phyloP scores from a whole-genome alignment of 2,113 vertebrate species.

The Nyctereutes procyonoides region DNA sequence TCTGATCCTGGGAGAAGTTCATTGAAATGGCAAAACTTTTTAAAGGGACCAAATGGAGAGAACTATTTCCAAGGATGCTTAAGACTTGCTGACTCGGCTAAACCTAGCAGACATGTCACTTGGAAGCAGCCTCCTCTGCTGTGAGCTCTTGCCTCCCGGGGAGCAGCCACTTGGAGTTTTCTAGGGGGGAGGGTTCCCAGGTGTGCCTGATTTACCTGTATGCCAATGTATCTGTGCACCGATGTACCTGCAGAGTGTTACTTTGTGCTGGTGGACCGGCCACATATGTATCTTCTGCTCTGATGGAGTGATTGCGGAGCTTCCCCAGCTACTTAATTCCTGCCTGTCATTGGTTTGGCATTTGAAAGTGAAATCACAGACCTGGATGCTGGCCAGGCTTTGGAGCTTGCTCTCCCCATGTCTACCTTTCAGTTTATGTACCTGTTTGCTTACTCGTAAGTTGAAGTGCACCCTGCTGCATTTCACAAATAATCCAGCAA shows the following conservation, averaged over 20 bases:
- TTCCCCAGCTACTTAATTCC: constrained; percentile 75
- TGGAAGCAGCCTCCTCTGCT: rapidly evolving
- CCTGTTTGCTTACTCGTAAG: constrained; percentile 83
- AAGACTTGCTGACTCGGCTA: neutral
- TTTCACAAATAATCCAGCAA: constrained; percentile 85
- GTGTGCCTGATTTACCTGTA: neutral
- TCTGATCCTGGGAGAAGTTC: neutral
- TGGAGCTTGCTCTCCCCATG: constrained; percentile 4
- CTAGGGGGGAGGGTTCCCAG: neutral
- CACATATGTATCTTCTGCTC: constrained; percentile 45
- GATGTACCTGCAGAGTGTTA: neutral
- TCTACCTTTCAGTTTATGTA: constrained; percentile 69
- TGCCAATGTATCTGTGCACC: neutral
- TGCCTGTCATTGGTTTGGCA: constrained; percentile 80
- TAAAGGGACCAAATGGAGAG: neutral
- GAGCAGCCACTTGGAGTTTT: rapidly evolving
- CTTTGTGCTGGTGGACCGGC: neutral
- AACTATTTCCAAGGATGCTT: neutral
- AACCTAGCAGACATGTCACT: neutral
- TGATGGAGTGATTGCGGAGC: constrained; percentile 66
- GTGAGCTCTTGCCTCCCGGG: rapidly evolving
- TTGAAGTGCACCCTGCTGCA: constrained; percentile 74
- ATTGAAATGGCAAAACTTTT: neutral
- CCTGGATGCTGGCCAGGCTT: constrained; percentile 77
- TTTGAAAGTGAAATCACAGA: constrained; percentile 84